phyloP scores from a whole-genome alignment of 1,140 invertebrate genomes.

The Drosophila insularis region DNA sequence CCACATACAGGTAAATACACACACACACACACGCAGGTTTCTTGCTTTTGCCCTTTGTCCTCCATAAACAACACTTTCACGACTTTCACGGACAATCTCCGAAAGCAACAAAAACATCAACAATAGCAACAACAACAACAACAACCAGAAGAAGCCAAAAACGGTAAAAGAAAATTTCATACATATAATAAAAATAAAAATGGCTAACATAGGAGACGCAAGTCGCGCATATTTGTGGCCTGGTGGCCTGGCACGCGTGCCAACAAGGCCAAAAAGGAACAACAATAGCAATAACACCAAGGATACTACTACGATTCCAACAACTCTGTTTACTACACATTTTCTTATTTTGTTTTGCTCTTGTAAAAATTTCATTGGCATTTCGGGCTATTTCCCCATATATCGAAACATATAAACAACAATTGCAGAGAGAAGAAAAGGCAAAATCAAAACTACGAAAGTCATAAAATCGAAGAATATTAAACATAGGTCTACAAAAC shows the following conservation, averaged over 20 bases:
- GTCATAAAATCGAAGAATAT: neutral
- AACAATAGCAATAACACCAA: slow-evolving; percentile 12
- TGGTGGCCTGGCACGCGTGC: slow-evolving; percentile 4
- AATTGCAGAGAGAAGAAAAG: neutral
- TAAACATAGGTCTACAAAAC: neutral
- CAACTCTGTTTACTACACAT: slow-evolving; percentile 5
- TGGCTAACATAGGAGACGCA: slow-evolving; percentile 9
- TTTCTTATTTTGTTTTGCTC: slow-evolving; percentile 1
- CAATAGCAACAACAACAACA: slow-evolving; percentile 26
- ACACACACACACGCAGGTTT: slow-evolving; percentile 34
- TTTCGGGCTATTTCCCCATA: neutral
- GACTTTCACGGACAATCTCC: slow-evolving; percentile 41
- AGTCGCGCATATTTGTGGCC: slow-evolving; percentile 8
- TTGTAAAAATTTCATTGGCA: slow-evolving; percentile 6
- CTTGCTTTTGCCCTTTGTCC: slow-evolving; percentile 28
- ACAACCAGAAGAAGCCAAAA: neutral
- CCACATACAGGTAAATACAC: slow-evolving; percentile 5
- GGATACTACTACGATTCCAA: neutral
- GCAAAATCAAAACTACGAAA: neutral
- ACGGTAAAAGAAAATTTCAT: neutral
- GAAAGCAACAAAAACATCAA: neutral
- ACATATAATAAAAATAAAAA: slow-evolving; percentile 11
- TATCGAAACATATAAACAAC: neutral
- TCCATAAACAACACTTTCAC: slow-evolving; percentile 66
- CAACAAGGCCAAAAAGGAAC: slow-evolving; percentile 2